phyloP scores from a whole-genome alignment of 2,113 vertebrate genomes.

The Sebastes schlegelii region DNA sequence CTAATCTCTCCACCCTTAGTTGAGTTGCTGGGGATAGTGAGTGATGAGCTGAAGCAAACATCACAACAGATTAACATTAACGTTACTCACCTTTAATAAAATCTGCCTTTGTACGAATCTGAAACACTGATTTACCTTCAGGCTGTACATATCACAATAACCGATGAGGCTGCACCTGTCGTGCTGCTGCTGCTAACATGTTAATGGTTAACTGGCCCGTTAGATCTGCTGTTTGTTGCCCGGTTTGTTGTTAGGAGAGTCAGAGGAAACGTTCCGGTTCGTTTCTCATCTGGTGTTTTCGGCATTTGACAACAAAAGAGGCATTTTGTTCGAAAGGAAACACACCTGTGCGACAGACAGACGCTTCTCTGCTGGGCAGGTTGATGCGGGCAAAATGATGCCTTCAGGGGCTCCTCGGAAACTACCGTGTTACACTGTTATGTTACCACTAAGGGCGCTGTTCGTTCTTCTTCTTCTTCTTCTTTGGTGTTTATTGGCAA shows the following conservation, averaged over 20 bases:
- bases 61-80: neutral
- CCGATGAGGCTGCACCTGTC: too few species aligned
- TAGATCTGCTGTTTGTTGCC: neutral
- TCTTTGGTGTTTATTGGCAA: too few species aligned
- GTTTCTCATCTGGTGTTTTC: slow-evolving; percentile 54
- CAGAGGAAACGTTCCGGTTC: slow-evolving; percentile 14
- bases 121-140: neutral
- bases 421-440: rapidly evolving
- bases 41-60: slow-evolving; percentile 1
- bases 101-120: neutral
- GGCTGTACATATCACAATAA: too few species aligned
- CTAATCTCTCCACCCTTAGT: slow-evolving; percentile 27
- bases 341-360: slow-evolving; percentile 39
- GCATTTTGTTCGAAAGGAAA: neutral
- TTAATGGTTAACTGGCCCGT: too few species aligned
- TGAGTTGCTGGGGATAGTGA: too few species aligned
- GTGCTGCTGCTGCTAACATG: neutral
- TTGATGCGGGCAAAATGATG: slow-evolving; percentile 56
- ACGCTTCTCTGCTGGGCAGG: slow-evolving; percentile 15
- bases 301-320: slow-evolving; percentile 15
- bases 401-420: slow-evolving; percentile 52
- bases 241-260: neutral
- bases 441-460: neutral
- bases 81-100: slow-evolving; percentile 12
- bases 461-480: neutral